phyloP scores from a whole-genome alignment of 92 coral and sea anemone genomes.

The Porites rus region DNA sequence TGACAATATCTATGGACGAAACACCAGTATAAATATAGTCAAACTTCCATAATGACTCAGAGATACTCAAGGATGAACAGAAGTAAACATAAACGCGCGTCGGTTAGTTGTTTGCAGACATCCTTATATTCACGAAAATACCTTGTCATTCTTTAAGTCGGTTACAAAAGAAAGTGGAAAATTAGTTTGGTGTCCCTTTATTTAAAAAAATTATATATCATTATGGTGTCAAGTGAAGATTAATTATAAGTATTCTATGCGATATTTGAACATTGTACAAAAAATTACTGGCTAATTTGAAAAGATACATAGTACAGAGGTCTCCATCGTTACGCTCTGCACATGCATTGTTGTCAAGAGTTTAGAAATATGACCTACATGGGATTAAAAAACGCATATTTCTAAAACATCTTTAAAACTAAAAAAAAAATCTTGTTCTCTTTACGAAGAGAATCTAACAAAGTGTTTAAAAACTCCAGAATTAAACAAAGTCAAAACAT shows the following conservation, averaged over 20 bases:
- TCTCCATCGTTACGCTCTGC: neutral
- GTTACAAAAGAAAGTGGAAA: neutral
- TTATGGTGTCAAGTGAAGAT: constrained; percentile 1
- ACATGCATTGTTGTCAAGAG: neutral
- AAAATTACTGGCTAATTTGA: neutral
- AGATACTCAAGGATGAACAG: neutral
- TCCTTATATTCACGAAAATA: neutral
- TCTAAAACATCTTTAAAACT: neutral
- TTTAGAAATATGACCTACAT: neutral
- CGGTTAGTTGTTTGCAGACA: neutral
- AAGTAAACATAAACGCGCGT: neutral
- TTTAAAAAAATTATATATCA: constrained; percentile 2
- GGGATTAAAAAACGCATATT: neutral
- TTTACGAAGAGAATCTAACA: neutral
- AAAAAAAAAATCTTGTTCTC: neutral
- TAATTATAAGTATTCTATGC: constrained; percentile 1
- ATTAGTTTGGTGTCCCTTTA: constrained; percentile 21
- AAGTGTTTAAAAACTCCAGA: neutral
- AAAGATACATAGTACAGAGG: neutral
- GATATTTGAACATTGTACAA: neutral
- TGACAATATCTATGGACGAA: no score
- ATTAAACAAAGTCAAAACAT: constrained; percentile 3
- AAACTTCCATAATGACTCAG: no score
- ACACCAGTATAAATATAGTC: no score
- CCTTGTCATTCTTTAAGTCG: neutral